Evolutionary conservation across 2,797 vertebrate genomes (phyloP), one percentile per base, ranked within the genome.

Genomic region (Chanos chanos): DNA sequence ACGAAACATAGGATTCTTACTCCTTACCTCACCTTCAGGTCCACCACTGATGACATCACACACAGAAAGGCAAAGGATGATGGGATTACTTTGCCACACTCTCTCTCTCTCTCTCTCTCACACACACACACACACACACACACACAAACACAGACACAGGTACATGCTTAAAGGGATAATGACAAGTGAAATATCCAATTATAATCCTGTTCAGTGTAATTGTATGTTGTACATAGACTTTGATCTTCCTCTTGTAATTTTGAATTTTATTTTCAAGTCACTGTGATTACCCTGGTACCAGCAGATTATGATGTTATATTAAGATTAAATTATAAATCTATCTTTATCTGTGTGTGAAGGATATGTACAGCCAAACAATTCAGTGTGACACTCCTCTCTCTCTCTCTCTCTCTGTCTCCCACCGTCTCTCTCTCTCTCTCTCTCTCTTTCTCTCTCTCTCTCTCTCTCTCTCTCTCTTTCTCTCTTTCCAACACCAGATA

Each of bases 201-300:
- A 1, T 41, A 48, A 75, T 53, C 13, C 73, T 70, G 77, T 75
- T 80, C 62, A 61, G 51, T 34, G 41, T 73, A 62, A 60, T 71
- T 76, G 64, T 83, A 78, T 78, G 69, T 80, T 84, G 82, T 86
- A 86, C 70, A 87, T 53, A 72, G 53, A 68, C 25, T 52, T 60
- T 75, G 72, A 74, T 84, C 57, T 69, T 81, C 72, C 71, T 83
- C 72, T 79, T 86, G 85, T 86, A 74, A 78, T 77, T 78, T 66
- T 66, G 51, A 25, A 54, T 68, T 53, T 88, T 78, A 70, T 83
- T 89, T 87, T 86, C 82, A 80, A 85, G 86, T 89, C 86, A 91
- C 89, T 91, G 87, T 91, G 90, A 90, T 87, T 86, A 88, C 77
- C n/a, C 81, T 76, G 89, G 88, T 90, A 91, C 89, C 89, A 90